A percentile compares a stretch with the other conserved stretches of the same genome.
Conservation (phyloP, 53 echinoderm and acorn worm genomes). For the Luidia sarsii region DNA sequence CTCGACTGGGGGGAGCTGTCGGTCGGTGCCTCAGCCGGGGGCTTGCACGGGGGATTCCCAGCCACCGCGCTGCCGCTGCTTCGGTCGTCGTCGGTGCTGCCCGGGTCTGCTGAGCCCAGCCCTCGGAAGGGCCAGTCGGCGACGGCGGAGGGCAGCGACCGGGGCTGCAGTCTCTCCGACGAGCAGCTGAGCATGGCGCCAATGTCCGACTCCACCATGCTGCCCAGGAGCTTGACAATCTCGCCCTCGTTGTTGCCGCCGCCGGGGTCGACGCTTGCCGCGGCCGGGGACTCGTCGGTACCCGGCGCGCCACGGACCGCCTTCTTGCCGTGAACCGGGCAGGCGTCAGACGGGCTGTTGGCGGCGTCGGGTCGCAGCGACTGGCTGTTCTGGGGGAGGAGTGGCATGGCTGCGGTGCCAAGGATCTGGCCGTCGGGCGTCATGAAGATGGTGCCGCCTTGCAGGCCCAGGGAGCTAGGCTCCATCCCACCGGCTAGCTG, state of each 20-base stretch:
- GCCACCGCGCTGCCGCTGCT: too few species aligned
- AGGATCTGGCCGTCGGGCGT: not conserved
- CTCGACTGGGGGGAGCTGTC: too few species aligned
- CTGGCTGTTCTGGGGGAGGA: not conserved
- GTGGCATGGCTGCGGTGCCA: not conserved
- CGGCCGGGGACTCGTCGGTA: too few species aligned
- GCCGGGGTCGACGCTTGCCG: too few species aligned
- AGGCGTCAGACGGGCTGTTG: not conserved
- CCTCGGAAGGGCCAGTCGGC: not conserved
- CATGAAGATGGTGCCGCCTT: slow-evolving; percentile 6
- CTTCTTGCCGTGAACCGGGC: slow-evolving; percentile 3
- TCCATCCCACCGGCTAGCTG: not conserved
- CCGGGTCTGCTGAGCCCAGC: not conserved
- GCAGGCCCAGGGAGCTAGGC: not conserved
- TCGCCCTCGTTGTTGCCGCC: slow-evolving; percentile 13
- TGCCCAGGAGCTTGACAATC: slow-evolving; percentile 23
- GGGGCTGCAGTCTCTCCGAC: not conserved
- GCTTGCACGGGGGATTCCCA: too few species aligned
- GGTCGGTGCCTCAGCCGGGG: too few species aligned
- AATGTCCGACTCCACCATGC: slow-evolving; percentile 32
- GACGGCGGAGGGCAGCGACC: too few species aligned
- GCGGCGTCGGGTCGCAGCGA: not conserved
- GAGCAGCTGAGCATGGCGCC: slow-evolving; percentile 7
- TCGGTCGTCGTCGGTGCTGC: too few species aligned
- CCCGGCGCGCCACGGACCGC: too few species aligned